These are phyloP conservation scores for Orchestes rusci DNA, from an alignment of 2,888 invertebrate species.

Conservation along the genomic window DNA sequence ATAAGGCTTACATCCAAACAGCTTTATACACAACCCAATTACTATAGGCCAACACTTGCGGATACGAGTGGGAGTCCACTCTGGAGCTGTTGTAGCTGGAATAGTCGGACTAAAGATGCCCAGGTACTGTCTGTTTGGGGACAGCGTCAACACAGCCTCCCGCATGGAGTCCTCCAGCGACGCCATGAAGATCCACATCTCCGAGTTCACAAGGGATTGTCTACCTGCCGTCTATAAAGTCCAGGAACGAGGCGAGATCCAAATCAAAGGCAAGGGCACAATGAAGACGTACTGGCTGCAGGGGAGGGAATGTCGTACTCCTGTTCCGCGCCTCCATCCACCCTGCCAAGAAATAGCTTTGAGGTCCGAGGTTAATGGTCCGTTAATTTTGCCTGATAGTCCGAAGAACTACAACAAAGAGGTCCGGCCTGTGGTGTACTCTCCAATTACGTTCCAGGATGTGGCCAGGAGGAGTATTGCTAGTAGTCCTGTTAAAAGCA, in stretches of 20 bases:
- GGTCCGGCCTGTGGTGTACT: conserved; percentile 59
- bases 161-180: conserved; percentile 90
- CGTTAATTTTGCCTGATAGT: conserved; percentile 4
- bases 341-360: conserved; percentile 11
- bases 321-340: conserved; percentile 38
- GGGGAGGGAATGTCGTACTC: conserved; percentile 60
- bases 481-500: conserved; percentile 60
- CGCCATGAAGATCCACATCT: conserved; percentile 93
- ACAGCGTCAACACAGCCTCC: conserved; percentile 86
- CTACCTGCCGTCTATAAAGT: conserved; percentile 69
- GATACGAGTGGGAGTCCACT: conserved; percentile 82
- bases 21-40: too few relatives aligned
- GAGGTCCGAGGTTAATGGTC: conserved; percentile 2
- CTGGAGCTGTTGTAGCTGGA: conserved; percentile 88
- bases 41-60: conserved; percentile 74
- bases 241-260: conserved; percentile 73
- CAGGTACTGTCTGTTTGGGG: conserved; percentile 75
- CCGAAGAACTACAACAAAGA: conserved; percentile 25
- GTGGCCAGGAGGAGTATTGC: conserved; percentile 72
- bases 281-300: conserved; percentile 90
- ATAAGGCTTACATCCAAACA: conserved; percentile 4
- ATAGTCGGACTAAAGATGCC: conserved; percentile 95
- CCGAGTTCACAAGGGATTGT: conserved; percentile 75
- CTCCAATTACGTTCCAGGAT: conserved; percentile 79
- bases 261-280: conserved; percentile 84